Evolutionary conservation across 2,113 vertebrate species (phyloP).

Genomic region (Tauraco erythrolophus): DNA sequence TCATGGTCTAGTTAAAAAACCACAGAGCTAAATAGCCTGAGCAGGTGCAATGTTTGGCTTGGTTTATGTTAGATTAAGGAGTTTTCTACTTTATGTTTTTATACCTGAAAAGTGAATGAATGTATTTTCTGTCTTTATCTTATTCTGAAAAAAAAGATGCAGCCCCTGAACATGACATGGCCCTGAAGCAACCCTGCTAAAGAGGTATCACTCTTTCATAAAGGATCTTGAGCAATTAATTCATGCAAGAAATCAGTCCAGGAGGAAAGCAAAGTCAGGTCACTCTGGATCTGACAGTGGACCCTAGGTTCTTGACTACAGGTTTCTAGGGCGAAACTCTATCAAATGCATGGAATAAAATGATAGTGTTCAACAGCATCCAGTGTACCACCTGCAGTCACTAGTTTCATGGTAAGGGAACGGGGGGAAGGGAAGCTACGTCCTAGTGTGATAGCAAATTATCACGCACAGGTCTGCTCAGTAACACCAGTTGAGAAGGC

Average conservation of each 20-base stretch:
- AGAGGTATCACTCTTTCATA: not conserved
- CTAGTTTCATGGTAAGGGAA: not conserved
- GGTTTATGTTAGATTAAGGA: not conserved
- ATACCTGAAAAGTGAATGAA: not conserved
- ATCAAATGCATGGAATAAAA: not conserved
- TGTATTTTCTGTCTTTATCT: not conserved
- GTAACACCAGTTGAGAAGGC: not conserved
- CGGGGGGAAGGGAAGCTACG: not conserved
- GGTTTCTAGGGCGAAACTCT: not conserved
- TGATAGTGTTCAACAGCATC: accelerated
- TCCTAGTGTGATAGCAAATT: not conserved
- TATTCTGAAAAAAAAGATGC: not conserved
- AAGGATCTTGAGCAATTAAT: not conserved
- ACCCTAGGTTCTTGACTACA: not conserved
- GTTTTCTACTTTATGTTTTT: not conserved
- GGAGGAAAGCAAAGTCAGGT: not conserved
- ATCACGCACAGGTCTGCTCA: not conserved
- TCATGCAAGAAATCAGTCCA: not conserved
- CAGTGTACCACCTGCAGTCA: not conserved
- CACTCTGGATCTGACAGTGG: not conserved
- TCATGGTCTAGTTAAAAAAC: not conserved
- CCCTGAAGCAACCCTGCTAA: not conserved
- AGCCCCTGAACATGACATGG: not conserved
- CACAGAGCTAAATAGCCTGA: not conserved
- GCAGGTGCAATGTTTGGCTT: not conserved